These are phyloP conservation scores for Rhogogaster chlorosoma DNA, from an alignment of 2,888 invertebrate species.

Conservation along the genomic window DNA sequence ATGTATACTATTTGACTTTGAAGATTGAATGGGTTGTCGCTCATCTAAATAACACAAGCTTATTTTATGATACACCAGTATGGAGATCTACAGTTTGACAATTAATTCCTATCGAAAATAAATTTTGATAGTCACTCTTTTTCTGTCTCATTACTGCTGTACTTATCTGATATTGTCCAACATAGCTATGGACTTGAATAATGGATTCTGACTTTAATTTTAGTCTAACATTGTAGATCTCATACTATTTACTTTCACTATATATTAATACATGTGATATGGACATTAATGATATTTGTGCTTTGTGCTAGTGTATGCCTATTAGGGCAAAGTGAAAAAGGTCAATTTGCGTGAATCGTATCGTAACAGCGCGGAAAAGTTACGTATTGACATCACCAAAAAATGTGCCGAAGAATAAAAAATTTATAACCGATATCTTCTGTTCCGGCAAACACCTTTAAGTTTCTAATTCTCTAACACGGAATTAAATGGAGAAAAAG, in stretches of 20 bases:
- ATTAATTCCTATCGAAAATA: background rate
- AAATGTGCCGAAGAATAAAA: too few species aligned
- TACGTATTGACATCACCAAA: too few species aligned
- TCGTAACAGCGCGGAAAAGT: too few species aligned
- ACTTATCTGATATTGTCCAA: too few species aligned
- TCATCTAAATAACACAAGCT: background rate
- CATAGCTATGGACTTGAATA: too few species aligned
- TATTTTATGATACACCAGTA: background rate
- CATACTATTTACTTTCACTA: background rate
- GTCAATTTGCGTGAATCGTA: too few species aligned
- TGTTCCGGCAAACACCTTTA: too few species aligned
- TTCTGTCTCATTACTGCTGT: too few species aligned
- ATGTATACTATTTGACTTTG: background rate
- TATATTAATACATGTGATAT: background rate
- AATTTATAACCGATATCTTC: too few species aligned
- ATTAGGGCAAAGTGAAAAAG: too few species aligned
- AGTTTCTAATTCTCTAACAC: too few species aligned
- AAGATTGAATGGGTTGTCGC: background rate
- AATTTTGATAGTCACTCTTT: background rate
- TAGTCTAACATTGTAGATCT: background rate
- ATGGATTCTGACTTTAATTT: background rate
- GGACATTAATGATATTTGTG: background rate
- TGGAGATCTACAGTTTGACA: background rate
- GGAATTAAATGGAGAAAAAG: too few species aligned
- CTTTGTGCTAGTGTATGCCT: conserved; percentile 22